Evolutionary conservation across 2,797 vertebrate genomes (phyloP).

Genomic region (Mus minutoides): DNA sequence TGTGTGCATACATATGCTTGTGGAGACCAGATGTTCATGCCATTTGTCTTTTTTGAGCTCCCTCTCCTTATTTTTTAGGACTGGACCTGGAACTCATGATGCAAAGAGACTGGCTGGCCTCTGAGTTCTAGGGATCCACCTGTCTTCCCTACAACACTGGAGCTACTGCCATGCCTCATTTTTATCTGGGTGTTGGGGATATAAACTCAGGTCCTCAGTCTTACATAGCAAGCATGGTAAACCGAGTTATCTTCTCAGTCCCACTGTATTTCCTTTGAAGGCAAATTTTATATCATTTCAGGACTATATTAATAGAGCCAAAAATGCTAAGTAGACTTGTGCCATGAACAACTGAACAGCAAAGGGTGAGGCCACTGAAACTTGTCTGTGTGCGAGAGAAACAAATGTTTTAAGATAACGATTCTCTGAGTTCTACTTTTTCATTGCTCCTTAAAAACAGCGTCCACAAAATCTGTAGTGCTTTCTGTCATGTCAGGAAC

Average conservation of each 20-base stretch:
- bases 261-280: slow-evolving; percentile 30
- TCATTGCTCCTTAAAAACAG: slow-evolving; percentile 31
- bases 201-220: background rate
- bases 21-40: background rate
- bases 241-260: background rate
- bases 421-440: background rate
- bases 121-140: background rate
- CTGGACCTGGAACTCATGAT: background rate
- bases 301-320: background rate
- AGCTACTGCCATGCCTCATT: background rate
- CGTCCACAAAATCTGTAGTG: background rate
- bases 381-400: background rate
- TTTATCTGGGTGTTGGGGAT: background rate
- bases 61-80: no score
- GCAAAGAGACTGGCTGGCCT: background rate
- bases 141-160: background rate
- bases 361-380: background rate
- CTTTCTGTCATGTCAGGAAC: background rate
- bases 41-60: background rate
- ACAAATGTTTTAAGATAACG: background rate
- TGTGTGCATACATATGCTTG: background rate
- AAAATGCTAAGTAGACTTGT: background rate
- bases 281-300: slow-evolving; percentile 2
- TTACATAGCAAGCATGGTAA: background rate
- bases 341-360: background rate